Conservation (phyloP, 2,888 invertebrate genomes). For the Nomada hirtipes region DNA sequence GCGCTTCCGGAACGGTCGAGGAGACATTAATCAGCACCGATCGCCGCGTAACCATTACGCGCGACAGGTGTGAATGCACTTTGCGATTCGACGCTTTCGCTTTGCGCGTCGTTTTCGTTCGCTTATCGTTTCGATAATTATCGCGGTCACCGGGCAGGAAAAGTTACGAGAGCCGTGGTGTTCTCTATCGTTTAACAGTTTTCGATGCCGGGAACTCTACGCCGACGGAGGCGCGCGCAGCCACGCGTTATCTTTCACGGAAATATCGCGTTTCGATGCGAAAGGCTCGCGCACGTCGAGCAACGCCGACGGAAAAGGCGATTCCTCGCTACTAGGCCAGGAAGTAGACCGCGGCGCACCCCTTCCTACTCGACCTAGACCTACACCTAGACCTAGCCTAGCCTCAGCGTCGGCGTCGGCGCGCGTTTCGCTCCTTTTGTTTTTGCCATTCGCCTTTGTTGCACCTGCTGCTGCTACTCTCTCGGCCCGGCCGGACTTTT, state of each 20-base stretch:
- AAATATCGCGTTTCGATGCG: slow-evolving; percentile 40
- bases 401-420: slow-evolving; percentile 11
- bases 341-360: slow-evolving; percentile 69
- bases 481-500: slow-evolving; percentile 43
- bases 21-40: slow-evolving; percentile 63
- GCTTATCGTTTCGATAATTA: not conserved
- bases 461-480: slow-evolving; percentile 42
- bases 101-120: slow-evolving; percentile 10
- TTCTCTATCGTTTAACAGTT: too few species aligned
- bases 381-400: slow-evolving; percentile 67
- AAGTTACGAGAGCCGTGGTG: not conserved
- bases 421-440: slow-evolving; percentile 62
- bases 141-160: not conserved
- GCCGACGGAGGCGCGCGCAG: not conserved
- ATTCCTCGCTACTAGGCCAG: slow-evolving; percentile 71
- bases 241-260: slow-evolving; percentile 27
- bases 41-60: slow-evolving; percentile 62
- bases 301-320: slow-evolving; percentile 67
- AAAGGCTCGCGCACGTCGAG: not conserved
- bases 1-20: slow-evolving; percentile 65
- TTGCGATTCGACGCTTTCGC: slow-evolving; percentile 8
- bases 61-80: slow-evolving; percentile 62
- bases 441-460: slow-evolving; percentile 54
- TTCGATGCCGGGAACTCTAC: not conserved
- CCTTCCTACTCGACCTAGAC: slow-evolving; percentile 72